phyloP scores from a whole-genome alignment of 1,140 invertebrate species.

The Trichonephila inaurata region DNA sequence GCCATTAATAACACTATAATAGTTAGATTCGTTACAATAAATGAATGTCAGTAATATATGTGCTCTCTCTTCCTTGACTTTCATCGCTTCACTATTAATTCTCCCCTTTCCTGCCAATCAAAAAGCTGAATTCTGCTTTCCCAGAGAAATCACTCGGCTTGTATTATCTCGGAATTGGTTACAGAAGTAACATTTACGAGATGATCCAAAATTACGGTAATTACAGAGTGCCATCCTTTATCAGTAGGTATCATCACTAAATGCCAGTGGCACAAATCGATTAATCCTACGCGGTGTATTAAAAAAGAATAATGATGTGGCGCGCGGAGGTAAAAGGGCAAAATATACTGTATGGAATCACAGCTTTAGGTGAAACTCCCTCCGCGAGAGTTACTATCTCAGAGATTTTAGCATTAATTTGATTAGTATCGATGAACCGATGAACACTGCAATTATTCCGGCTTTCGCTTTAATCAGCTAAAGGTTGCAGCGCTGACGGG shows the following conservation, averaged over 20 bases:
- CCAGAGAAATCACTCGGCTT: not conserved
- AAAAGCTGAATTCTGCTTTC: not conserved
- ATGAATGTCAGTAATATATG: too few species aligned
- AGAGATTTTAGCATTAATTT: constrained; percentile 59
- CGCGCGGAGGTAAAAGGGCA: not conserved
- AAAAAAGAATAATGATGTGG: constrained; percentile 43
- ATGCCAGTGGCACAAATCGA: not conserved
- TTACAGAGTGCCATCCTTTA: constrained; percentile 31
- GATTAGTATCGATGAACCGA: constrained; percentile 59
- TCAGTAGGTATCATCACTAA: constrained; percentile 24
- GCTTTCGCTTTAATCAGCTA: constrained; percentile 48
- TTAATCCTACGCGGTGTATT: constrained; percentile 15
- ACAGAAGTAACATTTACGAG: not conserved
- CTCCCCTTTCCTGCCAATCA: not conserved
- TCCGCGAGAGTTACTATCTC: not conserved
- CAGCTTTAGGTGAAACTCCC: constrained; percentile 20
- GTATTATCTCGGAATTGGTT: not conserved
- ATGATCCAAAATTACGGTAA: constrained; percentile 29
- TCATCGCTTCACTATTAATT: not conserved
- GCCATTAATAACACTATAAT: too few species aligned
- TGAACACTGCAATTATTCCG: constrained; percentile 54
- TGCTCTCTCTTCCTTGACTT: too few species aligned
- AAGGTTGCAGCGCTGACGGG: not conserved
- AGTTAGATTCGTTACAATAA: too few species aligned
- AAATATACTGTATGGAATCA: not conserved